phyloP scores from a whole-genome alignment of 1,140 invertebrate species.

The Musca domestica region DNA sequence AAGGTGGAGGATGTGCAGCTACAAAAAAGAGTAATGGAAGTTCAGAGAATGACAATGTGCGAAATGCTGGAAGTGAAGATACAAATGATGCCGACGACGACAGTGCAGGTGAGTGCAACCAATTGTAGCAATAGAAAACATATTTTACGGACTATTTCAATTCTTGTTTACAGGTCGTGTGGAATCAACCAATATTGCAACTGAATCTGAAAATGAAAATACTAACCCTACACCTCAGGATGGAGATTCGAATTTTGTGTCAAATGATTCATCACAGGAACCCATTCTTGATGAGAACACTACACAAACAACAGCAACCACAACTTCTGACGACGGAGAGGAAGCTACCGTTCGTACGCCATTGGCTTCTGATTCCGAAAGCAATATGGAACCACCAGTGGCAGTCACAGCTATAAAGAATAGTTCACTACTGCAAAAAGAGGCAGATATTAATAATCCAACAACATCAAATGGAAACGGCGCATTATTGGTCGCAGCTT shows the following conservation, averaged over 20 bases:
- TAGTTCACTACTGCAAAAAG: slow-evolving; percentile 12
- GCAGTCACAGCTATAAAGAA: slow-evolving; percentile 53
- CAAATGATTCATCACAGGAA: slow-evolving; percentile 51
- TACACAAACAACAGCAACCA: slow-evolving; percentile 51
- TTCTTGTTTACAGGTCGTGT: slow-evolving; percentile 45
- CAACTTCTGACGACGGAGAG: slow-evolving; percentile 42
- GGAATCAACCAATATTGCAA: slow-evolving; percentile 58
- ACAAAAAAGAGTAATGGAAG: slow-evolving; percentile 9
- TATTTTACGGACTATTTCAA: no score
- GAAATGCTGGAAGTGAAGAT: slow-evolving; percentile 34
- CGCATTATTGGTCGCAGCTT: slow-evolving; percentile 14
- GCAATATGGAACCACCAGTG: slow-evolving; percentile 60
- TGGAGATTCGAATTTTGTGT: slow-evolving; percentile 50
- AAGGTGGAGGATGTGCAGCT: slow-evolving; percentile 28
- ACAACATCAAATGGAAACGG: slow-evolving; percentile 30
- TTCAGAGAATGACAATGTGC: slow-evolving; percentile 35
- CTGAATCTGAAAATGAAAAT: slow-evolving; percentile 56
- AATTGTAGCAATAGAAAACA: no score
- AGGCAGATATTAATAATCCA: slow-evolving; percentile 23
- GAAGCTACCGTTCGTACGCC: slow-evolving; percentile 33
- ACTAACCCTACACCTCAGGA: slow-evolving; percentile 50
- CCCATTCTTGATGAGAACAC: slow-evolving; percentile 50
- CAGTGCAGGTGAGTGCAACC: slow-evolving; percentile 58
- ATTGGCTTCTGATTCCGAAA: slow-evolving; percentile 51
- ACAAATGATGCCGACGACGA: slow-evolving; percentile 51